Evolutionary conservation across 2,888 invertebrate species (phyloP), one percentile per base, ranked within the genome.

Genomic region (Thereva unica): DNA sequence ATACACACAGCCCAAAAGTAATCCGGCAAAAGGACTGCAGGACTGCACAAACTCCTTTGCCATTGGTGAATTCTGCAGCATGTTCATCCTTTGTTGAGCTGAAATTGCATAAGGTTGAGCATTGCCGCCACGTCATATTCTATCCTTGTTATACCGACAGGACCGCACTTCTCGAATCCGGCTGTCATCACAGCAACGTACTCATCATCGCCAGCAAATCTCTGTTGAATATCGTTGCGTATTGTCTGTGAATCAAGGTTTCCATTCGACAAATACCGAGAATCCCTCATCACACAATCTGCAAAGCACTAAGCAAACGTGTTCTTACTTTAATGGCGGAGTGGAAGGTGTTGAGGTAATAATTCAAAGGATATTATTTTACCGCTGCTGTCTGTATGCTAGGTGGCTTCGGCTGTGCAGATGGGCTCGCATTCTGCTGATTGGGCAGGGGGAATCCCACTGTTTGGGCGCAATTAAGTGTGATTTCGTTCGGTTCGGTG

Each of bases 11-110:
- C 79, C 78, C 3, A 79, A 73, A 4, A 80, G 50, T 47, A 79
- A 75, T 3, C 79, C 79, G 0, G 78, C 72, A 55, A 77, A 76
- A 4, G 78, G 79, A 69, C 77, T 80, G 59, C 79, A 80, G 12
- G 68, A 72, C 4, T 70, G 71, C 23, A 72, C 65, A 34, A 54
- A 52, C 69, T 70, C 50, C 4, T 44, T 50, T 12, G 69, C 66
- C 12, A 70, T 57, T 34, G 71, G 66, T 5, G 68, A 56, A 40
- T 57, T 69, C 37, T 67, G 68, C 3, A 71, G 35, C 5, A 69
- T 65, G 35, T 68, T 63, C 34, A 72, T 10, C 56, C 70, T 71
- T 10, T 56, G 54, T 37, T 70, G 67, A 38, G 73, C 73, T 71
- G 35, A 0, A 70, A 64, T 4, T 12, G 38, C 41, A 49, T 42